Percentiles rank a stretch among this genome's conserved stretches.
Conservation (phyloP, 53 echinoderm and acorn worm species). For the Paracentrotus lividus region DNA sequence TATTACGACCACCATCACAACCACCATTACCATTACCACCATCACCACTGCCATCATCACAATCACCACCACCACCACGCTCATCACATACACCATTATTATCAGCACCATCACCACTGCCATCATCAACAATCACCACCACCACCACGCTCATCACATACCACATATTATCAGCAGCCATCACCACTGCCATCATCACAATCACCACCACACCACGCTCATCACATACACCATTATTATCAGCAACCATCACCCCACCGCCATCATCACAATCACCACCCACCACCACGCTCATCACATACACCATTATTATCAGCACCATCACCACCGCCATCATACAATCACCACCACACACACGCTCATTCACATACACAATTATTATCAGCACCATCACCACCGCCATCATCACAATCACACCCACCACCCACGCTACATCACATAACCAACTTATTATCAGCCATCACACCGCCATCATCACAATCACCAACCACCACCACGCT, state of each 20-base stretch:
- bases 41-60: background rate
- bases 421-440: background rate
- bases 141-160: background rate
- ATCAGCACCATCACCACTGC: background rate
- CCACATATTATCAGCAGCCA: no score
- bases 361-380: no score
- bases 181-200: background rate
- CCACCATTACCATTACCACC: background rate
- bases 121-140: background rate
- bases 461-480: background rate
- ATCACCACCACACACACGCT: no score
- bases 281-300: background rate
- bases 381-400: background rate
- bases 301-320: background rate
- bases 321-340: no score
- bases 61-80: background rate
- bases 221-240: background rate
- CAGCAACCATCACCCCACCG: background rate
- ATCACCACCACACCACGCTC: background rate
- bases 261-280: background rate
- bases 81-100: background rate
- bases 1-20: background rate
- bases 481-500: slow-evolving; percentile 20
- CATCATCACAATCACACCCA: background rate
- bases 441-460: background rate